A percentile compares a stretch with the other conserved stretches of the same genome.
Conservation (phyloP, 2,113 vertebrate genomes). For the Tragelaphus scriptus region DNA sequence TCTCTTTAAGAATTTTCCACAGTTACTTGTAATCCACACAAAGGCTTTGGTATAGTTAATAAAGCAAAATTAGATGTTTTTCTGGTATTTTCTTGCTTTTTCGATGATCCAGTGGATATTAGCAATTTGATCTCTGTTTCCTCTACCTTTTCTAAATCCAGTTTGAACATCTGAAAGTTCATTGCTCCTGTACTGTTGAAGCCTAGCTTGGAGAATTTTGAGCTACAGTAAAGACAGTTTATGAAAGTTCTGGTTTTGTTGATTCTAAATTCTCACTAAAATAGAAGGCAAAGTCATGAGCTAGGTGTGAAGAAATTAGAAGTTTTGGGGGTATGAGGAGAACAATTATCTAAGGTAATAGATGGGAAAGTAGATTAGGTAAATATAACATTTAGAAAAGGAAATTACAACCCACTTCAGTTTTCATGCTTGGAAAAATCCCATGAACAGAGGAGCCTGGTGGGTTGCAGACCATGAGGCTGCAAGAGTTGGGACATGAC, state of each 20-base stretch:
- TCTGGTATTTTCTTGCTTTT: neutral
- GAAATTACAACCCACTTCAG: neutral
- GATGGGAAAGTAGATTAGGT: neutral
- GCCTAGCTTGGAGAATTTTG: neutral
- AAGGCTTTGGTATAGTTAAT: neutral
- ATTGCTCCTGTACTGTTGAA: neutral
- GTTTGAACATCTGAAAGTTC: neutral
- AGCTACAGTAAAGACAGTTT: neutral
- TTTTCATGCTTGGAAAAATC: neutral
- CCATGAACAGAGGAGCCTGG: neutral
- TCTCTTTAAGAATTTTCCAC: neutral
- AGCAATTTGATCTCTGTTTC: neutral
- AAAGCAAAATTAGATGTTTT: neutral
- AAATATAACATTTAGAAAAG: neutral
- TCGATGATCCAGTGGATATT: rapidly evolving
- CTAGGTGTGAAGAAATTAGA: neutral
- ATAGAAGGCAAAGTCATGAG: neutral
- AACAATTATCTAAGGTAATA: neutral
- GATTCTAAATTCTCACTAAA: neutral
- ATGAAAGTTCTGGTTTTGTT: neutral
- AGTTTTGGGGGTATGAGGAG: neutral
- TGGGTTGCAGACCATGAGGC: neutral
- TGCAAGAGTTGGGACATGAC: neutral
- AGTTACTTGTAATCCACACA: neutral
- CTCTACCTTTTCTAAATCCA: neutral